Evolutionary conservation across 2,797 vertebrate genomes (phyloP).

Genomic region (Hephaestus fuliginosus): DNA sequence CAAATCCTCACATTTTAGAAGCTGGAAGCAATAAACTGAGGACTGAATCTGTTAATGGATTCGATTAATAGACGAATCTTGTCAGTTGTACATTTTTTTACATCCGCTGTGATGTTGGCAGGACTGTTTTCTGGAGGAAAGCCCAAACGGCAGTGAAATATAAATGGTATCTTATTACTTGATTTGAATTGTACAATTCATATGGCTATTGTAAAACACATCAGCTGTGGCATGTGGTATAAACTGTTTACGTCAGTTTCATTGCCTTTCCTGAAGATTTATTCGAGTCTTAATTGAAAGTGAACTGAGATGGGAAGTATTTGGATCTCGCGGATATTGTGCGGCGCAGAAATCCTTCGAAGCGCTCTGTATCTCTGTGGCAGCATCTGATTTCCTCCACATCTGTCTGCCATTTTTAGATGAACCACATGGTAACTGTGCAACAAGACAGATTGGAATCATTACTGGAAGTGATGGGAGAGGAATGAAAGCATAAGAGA

Average conservation of each 20-base stretch:
- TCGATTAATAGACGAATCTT: constrained; percentile 4
- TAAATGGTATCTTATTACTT: constrained; percentile 53
- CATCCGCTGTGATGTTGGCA: constrained; percentile 38
- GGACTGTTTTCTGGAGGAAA: constrained; percentile 29
- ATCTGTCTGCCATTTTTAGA: constrained; percentile 73
- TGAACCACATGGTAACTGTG: constrained; percentile 60
- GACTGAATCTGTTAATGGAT: constrained; percentile 15
- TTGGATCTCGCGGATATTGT: constrained; percentile 13
- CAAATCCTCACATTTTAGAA: constrained; percentile 12
- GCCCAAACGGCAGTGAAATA: constrained; percentile 66
- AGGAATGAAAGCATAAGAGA: constrained; percentile 61
- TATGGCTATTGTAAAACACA: constrained; percentile 45
- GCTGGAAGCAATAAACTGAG: constrained; percentile 13
- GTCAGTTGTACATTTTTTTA: constrained; percentile 12
- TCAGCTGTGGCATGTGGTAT: constrained; percentile 38
- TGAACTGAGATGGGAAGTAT: constrained; percentile 39
- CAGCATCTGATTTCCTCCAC: constrained; percentile 47
- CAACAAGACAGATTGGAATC: constrained; percentile 73
- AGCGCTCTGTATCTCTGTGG: constrained; percentile 33
- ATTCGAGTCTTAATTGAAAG: constrained; percentile 52
- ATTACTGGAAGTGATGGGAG: constrained; percentile 74
- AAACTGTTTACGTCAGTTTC: constrained; percentile 53
- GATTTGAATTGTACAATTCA: constrained; percentile 43
- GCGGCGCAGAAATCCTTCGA: constrained; percentile 18
- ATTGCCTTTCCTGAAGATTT: constrained; percentile 28